A percentile compares a stretch with the other conserved stretches of the same genome.
Evolutionary conservation across 1,140 invertebrate genomes (phyloP).

Genomic region (Rhynchophorus ferrugineus): DNA sequence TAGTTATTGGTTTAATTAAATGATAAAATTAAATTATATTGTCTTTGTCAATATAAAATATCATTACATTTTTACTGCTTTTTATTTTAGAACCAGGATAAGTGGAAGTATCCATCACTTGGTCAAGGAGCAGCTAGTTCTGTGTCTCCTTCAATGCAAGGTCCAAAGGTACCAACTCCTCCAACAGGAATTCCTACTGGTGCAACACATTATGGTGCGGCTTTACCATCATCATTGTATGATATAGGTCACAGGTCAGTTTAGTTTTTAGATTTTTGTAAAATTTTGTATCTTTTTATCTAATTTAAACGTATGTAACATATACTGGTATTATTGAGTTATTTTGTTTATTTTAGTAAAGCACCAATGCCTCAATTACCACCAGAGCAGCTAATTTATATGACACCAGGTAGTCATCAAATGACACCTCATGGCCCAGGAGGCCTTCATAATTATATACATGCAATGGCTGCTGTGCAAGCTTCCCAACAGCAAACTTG

Average conservation of each 20-base stretch:
- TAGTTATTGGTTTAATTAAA: background rate
- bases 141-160: constrained; percentile 17
- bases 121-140: constrained; percentile 19
- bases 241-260: constrained; percentile 44
- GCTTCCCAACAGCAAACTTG: constrained; percentile 8
- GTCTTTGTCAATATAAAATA: background rate
- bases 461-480: constrained; percentile 10
- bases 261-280: background rate
- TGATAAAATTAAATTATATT: background rate
- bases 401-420: constrained; percentile 48
- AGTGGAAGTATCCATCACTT: constrained; percentile 52
- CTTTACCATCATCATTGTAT: constrained; percentile 46
- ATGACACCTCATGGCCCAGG: constrained; percentile 46
- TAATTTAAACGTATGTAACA: background rate
- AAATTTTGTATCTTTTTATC: background rate
- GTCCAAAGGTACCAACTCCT: constrained; percentile 45
- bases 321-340: background rate
- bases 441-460: constrained; percentile 40
- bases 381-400: constrained; percentile 57
- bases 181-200: constrained; percentile 54
- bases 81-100: constrained; percentile 58
- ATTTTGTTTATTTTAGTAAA: constrained; percentile 33
- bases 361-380: constrained; percentile 46
- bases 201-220: constrained; percentile 47
- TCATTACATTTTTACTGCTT: constrained; percentile 15